Evolutionary conservation across 2,113 vertebrate species (phyloP), one percentile per base, ranked within the genome.

Genomic region (Promerops cafer): DNA sequence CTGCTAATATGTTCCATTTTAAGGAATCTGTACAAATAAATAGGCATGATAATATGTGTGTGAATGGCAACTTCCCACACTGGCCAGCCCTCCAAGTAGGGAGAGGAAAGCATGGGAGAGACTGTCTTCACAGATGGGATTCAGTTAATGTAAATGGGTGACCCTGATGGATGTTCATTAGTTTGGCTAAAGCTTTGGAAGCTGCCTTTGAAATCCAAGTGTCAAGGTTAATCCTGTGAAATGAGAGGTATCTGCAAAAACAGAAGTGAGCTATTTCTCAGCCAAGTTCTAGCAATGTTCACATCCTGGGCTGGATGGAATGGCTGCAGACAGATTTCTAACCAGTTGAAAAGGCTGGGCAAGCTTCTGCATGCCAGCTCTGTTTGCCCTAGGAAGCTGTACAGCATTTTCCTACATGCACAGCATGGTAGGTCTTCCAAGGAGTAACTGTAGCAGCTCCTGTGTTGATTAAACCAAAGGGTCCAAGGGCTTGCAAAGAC

Each of bases 41-140:
- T 65, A 70, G 23, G 66, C 77, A 86, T 70, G 31, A 75, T 95
- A 87, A 90, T 89, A 92, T 61, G 40, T 89, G 69, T 90, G 88
- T 89, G 97, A 97, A 97, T 95, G 87, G 89, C 94, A 97, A 13
- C 95, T 97, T 97, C 93, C 87, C 93, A 95, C 95, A 95, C 88
- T 97, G 94, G 97, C 96, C 97, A 97, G 92, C 83, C 83, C 83
- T 97, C 84, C 6, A 91, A 94, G 84, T 69, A n/a, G 31, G 7
- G 27, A 87, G 91, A 93, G 66, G 78, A 93, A 69, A 74, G 64
- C 50, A 65, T n/a, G n/a, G 39, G 23, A 77, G 49, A 90, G 87
- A 91, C 93, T 75, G 63, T 91, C 44, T 35, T 94, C 92, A 91
- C 57, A 93, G 94, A 79, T 93, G 87, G 89, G 61, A 63, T 97